Evolutionary conservation across 2,113 vertebrate species (phyloP).

Genomic region (Stomatorhinus ivindoensis): DNA sequence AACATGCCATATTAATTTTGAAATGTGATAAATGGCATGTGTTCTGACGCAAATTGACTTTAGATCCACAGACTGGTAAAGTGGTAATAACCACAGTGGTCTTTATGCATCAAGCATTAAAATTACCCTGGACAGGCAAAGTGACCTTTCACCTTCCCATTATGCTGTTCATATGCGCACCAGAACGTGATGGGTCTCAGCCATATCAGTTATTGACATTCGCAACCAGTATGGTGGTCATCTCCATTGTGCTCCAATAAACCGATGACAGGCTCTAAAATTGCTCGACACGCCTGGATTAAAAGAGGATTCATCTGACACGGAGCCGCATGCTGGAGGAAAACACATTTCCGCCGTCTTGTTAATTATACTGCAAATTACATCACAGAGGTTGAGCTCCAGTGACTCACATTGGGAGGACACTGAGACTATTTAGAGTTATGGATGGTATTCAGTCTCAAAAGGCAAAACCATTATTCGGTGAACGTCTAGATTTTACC

Average conservation of each 20-base stretch:
- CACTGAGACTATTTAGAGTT: background rate
- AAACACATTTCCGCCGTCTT: conserved; percentile 28
- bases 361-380: conserved; percentile 37
- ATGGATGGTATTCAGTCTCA: background rate
- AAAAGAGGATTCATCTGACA: conserved; percentile 37
- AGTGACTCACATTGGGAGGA: conserved; percentile 19
- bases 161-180: conserved; percentile 9
- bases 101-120: conserved; percentile 16
- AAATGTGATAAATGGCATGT: conserved; percentile 14
- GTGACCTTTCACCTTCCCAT: conserved; percentile 21
- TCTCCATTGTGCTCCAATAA: conserved; percentile 20
- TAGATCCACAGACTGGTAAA: background rate
- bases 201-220: conserved; percentile 13
- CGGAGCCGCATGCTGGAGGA: conserved; percentile 18
- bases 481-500: background rate
- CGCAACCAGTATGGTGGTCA: conserved; percentile 18
- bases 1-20: conserved; percentile 22
- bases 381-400: conserved; percentile 22
- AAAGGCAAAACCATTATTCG: background rate
- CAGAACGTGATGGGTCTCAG: conserved; percentile 14
- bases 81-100: conserved; percentile 19
- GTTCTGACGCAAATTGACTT: conserved; percentile 13
- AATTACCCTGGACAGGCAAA: conserved; percentile 25
- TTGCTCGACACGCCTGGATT: conserved; percentile 28
- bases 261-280: conserved; percentile 20